Conservation (phyloP, 2,888 invertebrate genomes). For the Pasiphila rectangulata region DNA sequence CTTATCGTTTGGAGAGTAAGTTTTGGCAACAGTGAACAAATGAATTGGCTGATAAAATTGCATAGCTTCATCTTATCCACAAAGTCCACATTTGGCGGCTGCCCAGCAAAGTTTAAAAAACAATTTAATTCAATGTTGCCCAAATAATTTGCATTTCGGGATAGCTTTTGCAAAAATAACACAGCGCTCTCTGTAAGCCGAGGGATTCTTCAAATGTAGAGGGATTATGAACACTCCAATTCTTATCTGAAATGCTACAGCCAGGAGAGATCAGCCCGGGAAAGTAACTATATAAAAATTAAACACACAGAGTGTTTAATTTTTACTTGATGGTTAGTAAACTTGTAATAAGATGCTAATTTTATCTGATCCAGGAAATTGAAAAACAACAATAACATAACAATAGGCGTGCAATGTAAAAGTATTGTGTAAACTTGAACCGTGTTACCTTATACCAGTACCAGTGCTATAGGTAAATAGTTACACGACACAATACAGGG, state of each 20-base stretch:
- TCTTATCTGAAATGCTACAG: background rate
- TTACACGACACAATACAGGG: no score
- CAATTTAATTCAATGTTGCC: slow-evolving; percentile 24
- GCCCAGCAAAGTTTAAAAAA: slow-evolving; percentile 26
- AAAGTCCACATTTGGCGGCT: slow-evolving; percentile 27
- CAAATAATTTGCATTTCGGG: slow-evolving; percentile 25
- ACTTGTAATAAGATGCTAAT: no score
- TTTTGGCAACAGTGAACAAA: slow-evolving; percentile 26
- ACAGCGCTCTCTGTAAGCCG: background rate
- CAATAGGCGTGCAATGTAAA: no score
- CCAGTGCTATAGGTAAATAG: no score
- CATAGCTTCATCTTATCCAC: slow-evolving; percentile 27
- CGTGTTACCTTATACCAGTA: no score
- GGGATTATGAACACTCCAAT: background rate
- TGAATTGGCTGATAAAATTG: slow-evolving; percentile 26
- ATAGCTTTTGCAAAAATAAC: slow-evolving; percentile 1
- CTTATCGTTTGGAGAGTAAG: slow-evolving; percentile 4
- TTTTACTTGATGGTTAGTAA: no score
- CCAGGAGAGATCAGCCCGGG: background rate
- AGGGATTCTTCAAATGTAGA: background rate
- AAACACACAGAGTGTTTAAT: background rate
- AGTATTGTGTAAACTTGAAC: no score
- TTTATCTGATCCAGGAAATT: no score
- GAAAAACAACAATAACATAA: no score
- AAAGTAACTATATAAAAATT: background rate